Conservation (phyloP, 2,113 vertebrate species). For the Tetrax tetrax region DNA sequence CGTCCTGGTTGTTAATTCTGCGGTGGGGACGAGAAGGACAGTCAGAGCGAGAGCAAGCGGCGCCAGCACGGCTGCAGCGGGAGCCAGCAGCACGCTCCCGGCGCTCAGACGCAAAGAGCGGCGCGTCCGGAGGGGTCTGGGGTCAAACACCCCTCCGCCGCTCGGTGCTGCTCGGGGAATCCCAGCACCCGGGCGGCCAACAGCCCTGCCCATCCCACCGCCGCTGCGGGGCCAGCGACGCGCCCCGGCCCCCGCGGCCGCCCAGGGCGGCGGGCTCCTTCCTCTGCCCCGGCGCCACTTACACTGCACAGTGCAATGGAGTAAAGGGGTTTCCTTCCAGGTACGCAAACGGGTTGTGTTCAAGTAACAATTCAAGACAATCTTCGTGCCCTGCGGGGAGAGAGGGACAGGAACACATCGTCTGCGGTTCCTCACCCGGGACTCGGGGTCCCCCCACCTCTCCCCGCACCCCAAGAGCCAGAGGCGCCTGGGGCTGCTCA, state of each 20-base stretch:
- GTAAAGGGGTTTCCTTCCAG: constrained; percentile 93
- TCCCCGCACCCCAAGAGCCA: background rate
- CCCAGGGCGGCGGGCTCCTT: background rate
- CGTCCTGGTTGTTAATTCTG: constrained; percentile 93
- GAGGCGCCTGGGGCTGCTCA: background rate
- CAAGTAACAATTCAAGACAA: constrained; percentile 97
- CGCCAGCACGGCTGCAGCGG: accelerated
- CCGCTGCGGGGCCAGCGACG: no score
- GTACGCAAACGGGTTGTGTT: constrained; percentile 90
- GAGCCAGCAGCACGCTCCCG: accelerated
- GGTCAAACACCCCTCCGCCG: no score
- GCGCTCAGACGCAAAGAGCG: background rate
- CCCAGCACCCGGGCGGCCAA: no score
- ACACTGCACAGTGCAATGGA: constrained; percentile 98
- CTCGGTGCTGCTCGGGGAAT: no score
- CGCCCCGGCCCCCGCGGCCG: no score
- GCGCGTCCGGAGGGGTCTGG: no score
- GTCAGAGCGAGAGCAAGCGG: background rate
- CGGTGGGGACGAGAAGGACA: background rate
- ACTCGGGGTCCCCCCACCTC: background rate
- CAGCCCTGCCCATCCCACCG: no score
- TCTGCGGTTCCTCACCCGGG: background rate
- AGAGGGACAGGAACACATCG: background rate
- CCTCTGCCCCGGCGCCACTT: constrained; percentile 49
- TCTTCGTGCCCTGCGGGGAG: constrained; percentile 85